Evolutionary conservation across 1,140 invertebrate species (phyloP), one percentile per base, ranked within the genome.

Genomic region (Scaptodrosophila lebanonensis): DNA sequence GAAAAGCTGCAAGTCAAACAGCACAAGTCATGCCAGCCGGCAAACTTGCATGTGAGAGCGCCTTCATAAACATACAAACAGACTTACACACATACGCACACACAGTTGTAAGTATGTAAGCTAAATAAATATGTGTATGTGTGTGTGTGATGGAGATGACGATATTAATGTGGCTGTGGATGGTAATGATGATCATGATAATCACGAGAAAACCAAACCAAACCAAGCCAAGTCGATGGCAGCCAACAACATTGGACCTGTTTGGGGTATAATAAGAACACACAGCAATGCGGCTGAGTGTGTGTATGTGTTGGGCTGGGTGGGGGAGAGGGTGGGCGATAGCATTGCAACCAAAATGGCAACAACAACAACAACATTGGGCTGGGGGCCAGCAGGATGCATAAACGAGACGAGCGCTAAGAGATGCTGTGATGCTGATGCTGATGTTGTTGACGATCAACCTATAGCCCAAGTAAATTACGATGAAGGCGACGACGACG

Each of bases 181-280:
- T 67, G 75, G 66, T 82, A 75, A 82, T 82, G 76, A 83, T 82
- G 76, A 83, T 83, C 76, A 83, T 83, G 70, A 83, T 83, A 83
- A 82, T 82, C 75, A 79, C 72, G 65, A 82, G 73, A 79, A 79
- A 79, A 82, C 75, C 73, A 79, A 79, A 72, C 73, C 73, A 79
- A 79, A 61, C 61, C 68, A 65, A 68, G 13, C 42, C 61, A 20
- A 76, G 38, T 38, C 48, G 52, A 63, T 57, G 62, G 50, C 50
- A 47, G 35, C 48, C 39, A 35, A 44, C 38, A 17, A 64, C 66
- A 68, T 18, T 66, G 64, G 75, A 79, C 73, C 73, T 79, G 73
- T 79, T 79, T 79, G 60, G 49, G 65, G 73, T 65, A 79, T 82
- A 79, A 73, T 79, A 79, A 79, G 73, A 79, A 79, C 75, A 79